Conservation (phyloP, 2,797 vertebrate genomes). For the Myotis planiceps region DNA sequence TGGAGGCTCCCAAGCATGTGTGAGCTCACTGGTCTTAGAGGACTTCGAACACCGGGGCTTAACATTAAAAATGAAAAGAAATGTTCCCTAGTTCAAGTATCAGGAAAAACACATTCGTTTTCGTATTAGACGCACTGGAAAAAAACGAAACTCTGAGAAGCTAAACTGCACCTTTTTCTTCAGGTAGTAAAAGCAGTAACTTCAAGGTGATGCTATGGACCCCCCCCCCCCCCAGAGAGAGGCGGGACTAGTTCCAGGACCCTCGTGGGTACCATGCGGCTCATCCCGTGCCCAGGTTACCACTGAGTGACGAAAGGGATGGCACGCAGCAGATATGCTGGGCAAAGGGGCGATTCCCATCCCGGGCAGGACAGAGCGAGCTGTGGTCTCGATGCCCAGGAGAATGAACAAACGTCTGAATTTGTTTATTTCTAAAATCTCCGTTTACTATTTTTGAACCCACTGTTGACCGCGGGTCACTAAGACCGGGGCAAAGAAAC, state of each 20-base stretch:
- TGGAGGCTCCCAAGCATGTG: not conserved
- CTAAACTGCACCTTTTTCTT: not conserved
- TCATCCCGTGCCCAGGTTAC: not conserved
- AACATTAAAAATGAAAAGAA: not conserved
- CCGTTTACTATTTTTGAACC: not conserved
- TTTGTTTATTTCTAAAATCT: not conserved
- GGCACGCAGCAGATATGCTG: not conserved
- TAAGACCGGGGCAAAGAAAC: not conserved
- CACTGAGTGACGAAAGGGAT: not conserved
- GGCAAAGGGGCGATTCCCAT: not conserved
- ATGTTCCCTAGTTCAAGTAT: not conserved
- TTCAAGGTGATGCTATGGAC: not conserved
- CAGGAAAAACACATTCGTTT: not conserved
- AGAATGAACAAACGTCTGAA: not conserved
- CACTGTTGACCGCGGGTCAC: not conserved
- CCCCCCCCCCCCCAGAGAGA: too few species aligned
- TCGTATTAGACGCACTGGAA: not conserved
- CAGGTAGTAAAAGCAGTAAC: not conserved
- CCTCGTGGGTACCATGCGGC: not conserved
- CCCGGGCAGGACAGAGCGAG: too few species aligned
- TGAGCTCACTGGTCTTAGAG: not conserved
- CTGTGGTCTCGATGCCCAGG: not conserved
- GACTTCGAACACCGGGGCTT: not conserved
- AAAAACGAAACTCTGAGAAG: not conserved
- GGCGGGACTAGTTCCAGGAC: too few species aligned